phyloP scores from a whole-genome alignment of 1,140 invertebrate species.

The Ooceraea biroi region DNA sequence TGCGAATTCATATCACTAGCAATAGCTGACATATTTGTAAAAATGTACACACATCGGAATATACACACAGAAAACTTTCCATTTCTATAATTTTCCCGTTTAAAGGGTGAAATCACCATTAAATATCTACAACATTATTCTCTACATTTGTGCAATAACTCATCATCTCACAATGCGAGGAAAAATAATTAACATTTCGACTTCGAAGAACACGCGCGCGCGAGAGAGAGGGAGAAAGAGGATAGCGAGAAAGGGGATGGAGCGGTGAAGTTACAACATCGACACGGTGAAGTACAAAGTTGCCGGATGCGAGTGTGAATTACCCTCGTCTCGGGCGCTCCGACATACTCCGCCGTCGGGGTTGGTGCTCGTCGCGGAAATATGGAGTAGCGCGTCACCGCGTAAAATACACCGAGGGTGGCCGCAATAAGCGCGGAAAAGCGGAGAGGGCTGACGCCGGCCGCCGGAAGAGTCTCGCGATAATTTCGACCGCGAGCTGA shows the following conservation, averaged over 20 bases:
- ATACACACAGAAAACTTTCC: too few species aligned
- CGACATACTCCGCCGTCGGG: background rate
- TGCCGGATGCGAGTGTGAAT: conserved; percentile 5
- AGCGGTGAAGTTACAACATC: conserved; percentile 22
- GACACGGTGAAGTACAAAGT: conserved; percentile 27
- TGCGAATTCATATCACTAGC: too few species aligned
- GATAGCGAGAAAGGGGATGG: background rate
- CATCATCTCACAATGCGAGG: too few species aligned
- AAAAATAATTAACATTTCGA: conserved; percentile 28
- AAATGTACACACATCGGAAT: too few species aligned
- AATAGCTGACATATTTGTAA: too few species aligned
- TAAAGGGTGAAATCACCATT: too few species aligned
- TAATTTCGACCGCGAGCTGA: conserved; percentile 49
- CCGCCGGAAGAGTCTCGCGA: conserved; percentile 45
- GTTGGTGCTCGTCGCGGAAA: conserved; percentile 5
- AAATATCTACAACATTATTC: too few species aligned
- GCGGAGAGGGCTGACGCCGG: conserved; percentile 13
- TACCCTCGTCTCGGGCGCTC: conserved; percentile 1
- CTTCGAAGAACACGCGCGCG: background rate
- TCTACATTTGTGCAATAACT: too few species aligned
- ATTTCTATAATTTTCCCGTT: too few species aligned
- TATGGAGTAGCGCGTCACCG: conserved; percentile 14
- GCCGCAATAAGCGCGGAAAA: conserved; percentile 43
- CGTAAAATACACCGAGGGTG: conserved; percentile 22
- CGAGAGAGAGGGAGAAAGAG: background rate